Conservation (phyloP, 2,113 vertebrate genomes). For the Etia nguti region DNA sequence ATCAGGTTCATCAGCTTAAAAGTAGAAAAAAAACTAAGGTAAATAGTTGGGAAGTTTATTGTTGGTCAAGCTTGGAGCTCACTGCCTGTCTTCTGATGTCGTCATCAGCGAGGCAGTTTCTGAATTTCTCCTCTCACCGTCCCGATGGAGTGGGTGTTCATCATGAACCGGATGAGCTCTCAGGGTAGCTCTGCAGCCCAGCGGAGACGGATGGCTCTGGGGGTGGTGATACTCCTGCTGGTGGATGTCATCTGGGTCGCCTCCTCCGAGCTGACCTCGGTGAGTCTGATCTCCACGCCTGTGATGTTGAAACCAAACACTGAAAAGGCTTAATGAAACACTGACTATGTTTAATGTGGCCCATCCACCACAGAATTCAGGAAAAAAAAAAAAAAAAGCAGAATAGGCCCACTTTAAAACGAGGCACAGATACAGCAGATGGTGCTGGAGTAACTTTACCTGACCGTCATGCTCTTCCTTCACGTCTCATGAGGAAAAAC, state of each 20-base stretch:
- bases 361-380: neutral
- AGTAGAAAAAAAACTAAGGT: neutral
- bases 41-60: neutral
- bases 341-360: neutral
- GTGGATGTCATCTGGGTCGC: constrained; percentile 97
- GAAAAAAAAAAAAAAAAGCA: neutral
- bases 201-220: constrained; percentile 86
- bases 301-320: neutral
- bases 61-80: neutral
- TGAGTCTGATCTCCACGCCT: constrained; percentile 58
- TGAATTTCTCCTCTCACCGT: constrained; percentile 2
- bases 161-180: constrained; percentile 90
- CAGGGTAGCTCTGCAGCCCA: constrained; percentile 81
- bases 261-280: constrained; percentile 93
- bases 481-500: neutral
- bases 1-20: neutral
- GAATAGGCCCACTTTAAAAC: neutral
- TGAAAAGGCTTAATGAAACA: neutral
- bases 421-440: neutral
- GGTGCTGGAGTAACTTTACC: neutral
- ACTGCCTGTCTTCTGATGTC: neutral
- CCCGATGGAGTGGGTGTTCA: constrained; percentile 87
- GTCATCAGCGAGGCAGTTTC: neutral
- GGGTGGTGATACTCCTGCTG: constrained; percentile 88
- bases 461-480: neutral